Conservation (phyloP, 1,140 invertebrate genomes). For the Caenorhabditis remanei region DNA sequence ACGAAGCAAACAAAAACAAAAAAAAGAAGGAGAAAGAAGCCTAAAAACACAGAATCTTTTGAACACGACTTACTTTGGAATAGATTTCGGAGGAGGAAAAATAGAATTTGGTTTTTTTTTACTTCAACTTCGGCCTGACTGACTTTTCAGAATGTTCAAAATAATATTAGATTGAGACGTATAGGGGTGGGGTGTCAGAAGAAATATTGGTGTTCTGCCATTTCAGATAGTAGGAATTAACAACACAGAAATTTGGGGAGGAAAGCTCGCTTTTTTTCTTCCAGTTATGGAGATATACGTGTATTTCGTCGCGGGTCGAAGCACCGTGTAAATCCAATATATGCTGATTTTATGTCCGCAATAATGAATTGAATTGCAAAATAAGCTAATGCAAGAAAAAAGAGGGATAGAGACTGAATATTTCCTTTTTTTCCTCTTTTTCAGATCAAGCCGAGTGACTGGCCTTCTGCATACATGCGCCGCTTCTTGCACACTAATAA, state of each 20-base stretch:
- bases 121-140: slow-evolving; percentile 32
- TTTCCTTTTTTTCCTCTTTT: slow-evolving; percentile 33
- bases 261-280: background rate
- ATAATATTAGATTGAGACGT: background rate
- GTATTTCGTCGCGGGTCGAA: slow-evolving; percentile 35
- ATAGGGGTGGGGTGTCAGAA: background rate
- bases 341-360: slow-evolving; percentile 56
- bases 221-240: background rate
- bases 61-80: background rate
- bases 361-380: slow-evolving; percentile 57
- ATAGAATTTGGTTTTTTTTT: slow-evolving; percentile 32
- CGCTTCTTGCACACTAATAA: slow-evolving; percentile 29
- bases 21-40: background rate
- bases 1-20: slow-evolving; percentile 16
- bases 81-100: slow-evolving; percentile 43
- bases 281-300: slow-evolving; percentile 34
- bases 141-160: slow-evolving; percentile 53
- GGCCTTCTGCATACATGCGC: slow-evolving; percentile 30
- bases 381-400: slow-evolving; percentile 52
- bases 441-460: slow-evolving; percentile 31
- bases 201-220: background rate
- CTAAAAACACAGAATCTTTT: background rate
- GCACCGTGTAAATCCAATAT: slow-evolving; percentile 54
- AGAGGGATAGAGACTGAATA: slow-evolving; percentile 27
- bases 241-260: background rate